These are phyloP conservation scores for Nomada flava DNA, from an alignment of 2,888 invertebrate genomes.

Conservation along the genomic window DNA sequence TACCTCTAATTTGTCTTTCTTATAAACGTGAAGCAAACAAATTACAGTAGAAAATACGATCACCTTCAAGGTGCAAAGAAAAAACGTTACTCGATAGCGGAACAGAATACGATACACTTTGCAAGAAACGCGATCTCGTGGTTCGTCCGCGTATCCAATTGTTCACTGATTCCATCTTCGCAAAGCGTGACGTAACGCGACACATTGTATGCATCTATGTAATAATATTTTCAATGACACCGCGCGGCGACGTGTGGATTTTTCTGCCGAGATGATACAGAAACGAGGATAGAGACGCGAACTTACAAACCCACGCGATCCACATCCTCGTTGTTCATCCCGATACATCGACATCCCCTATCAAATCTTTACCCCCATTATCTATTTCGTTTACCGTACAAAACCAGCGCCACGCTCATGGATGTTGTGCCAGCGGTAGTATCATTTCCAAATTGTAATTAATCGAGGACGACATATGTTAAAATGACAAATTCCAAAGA, in stretches of 20 bases:
- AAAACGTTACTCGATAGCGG: conserved; percentile 29
- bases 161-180: conserved; percentile 46
- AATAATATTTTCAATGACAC: conserved; percentile 42
- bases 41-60: background rate
- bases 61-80: background rate
- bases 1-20: no score
- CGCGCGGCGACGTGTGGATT: conserved; percentile 33
- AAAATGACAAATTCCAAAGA: no score
- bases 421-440: background rate
- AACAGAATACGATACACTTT: conserved; percentile 41
- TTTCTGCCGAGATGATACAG: conserved; percentile 59
- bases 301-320: conserved; percentile 56
- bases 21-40: no score
- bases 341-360: conserved; percentile 17
- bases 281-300: conserved; percentile 64
- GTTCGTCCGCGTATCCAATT: conserved; percentile 43
- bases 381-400: background rate
- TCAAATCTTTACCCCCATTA: background rate
- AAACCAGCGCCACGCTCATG: background rate
- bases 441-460: no score
- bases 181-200: conserved; percentile 48
- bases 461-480: no score
- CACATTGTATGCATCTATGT: conserved; percentile 26
- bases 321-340: conserved; percentile 63
- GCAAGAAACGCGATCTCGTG: conserved; percentile 41